Base-by-base conservation (phyloP, 2,888 invertebrate species). In the Cecidostiba fungosa region DNA sequence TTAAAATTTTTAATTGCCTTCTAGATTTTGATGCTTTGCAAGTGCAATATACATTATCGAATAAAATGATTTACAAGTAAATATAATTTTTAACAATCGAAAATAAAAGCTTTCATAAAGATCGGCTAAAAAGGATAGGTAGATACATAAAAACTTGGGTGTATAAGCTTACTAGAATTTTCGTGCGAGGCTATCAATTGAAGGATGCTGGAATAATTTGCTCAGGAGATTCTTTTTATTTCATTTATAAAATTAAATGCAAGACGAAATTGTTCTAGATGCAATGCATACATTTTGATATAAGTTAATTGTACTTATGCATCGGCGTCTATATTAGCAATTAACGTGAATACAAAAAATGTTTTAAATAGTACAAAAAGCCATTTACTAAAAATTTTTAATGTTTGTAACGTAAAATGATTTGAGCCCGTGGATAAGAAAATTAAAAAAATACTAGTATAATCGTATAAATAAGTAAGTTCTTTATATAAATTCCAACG, bases 141-240 rank as follows among this genome's bases (percentile, higher is more conserved):
- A 72, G 70, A 36, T n/a, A n/a, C 32, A 26, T 73, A n/a, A 16
- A 69, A 36, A 54, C 50, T 69, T 69, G 76, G 66, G 39, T 82
- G 39, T 16, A 62, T 59, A 77, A 69, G 59, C 29, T 83, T 77
- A 77, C 62, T 70, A 62, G 36, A 19, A 62, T 77, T 77, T 36
- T 50, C 8, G 26, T 26, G 29, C 59, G 54, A 78, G 47, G 54
- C 43, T 70, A 77, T 70, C 59, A 59, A 4, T 26, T 66, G 19
- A 79, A 69, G 74, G 79, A 79, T 76, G 36, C 76, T 84, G 84
- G 76, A 84, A 74, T 80, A 84, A 79, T 84, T 84, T 79, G 50
- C 80, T 84, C 74, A 6, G 36, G 73, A 84, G 73, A 79, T 69
- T 78, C 39, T 73, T 66, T 29, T 84, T n/a, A 80, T 19, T n/a